Evolutionary conservation across 2,113 vertebrate genomes (phyloP), one percentile per base, ranked within the genome.

Genomic region (Corythornis cristatus): DNA sequence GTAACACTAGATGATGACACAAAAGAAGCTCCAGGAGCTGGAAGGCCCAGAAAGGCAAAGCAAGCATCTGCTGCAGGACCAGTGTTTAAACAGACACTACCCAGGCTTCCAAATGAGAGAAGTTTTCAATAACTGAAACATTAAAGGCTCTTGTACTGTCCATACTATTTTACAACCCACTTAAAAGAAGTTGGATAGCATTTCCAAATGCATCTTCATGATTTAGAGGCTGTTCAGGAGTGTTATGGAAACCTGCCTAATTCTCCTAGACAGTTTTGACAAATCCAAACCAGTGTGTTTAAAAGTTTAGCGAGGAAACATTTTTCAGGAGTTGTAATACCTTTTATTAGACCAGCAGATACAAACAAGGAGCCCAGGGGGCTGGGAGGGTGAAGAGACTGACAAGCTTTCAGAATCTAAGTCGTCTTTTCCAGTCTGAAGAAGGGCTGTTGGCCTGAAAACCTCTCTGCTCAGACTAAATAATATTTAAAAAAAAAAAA

Each of bases 281-380:
- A 95, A 93, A 94, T 70, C 93, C 82, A 93, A 93, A 86, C 74
- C 81, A 84, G 58, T 50, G 28, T 68, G 92, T 92, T 92, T 86
- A 89, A 95, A 91, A 71, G 84, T 93, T 95, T 88, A 82, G 85
- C 0, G 0, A 88, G 85, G 93, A 93, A 94, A 94, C 85, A 82
- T 94, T 95, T 96, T 91, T 94, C 93, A 90, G 68, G 64, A 90
- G 95, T 94, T 93, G 93, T 86, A 93, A 91, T 85, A 88, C 45
- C 92, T 95, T 88, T 93, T 93, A 95, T 89, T 93, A 93, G 88
- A 93, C 67, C 90, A 80, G 85, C 79, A 90, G 90, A 95, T 91
- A 95, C 75, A 95, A 94, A 93, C 83, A 94, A 77, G 56, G 85
- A 90, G 82, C 54, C 42, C 0, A 0, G 68, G 54, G 68, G 72